These are phyloP conservation scores for Nansenia antarctica DNA, from an alignment of 2,113 vertebrate species.

Conservation along the genomic window DNA sequence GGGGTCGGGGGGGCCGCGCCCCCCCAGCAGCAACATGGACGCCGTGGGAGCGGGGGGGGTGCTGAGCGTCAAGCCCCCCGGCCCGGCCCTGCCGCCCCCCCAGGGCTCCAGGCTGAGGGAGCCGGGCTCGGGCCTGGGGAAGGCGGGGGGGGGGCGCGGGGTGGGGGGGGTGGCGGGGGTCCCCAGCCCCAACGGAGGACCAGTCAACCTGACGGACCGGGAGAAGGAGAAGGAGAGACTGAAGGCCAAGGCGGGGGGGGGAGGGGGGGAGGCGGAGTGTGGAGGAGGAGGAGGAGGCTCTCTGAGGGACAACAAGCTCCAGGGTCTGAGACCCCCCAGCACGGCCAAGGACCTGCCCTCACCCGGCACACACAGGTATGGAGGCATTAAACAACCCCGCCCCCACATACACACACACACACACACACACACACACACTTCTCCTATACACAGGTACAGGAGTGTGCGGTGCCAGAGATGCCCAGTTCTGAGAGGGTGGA, in stretches of 20 bases:
- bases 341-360: slow-evolving; percentile 81
- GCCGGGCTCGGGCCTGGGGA: slow-evolving; percentile 57
- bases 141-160: slow-evolving; percentile 66
- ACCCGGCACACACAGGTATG: slow-evolving; percentile 86
- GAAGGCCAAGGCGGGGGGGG: slow-evolving; percentile 89
- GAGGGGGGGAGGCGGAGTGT: slow-evolving; percentile 85
- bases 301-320: slow-evolving; percentile 79
- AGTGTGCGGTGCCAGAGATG: too few relatives aligned
- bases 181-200: slow-evolving; percentile 61
- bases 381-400: too few relatives aligned
- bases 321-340: slow-evolving; percentile 74
- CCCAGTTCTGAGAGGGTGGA: too few relatives aligned
- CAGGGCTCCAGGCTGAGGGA: slow-evolving; percentile 79
- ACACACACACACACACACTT: not conserved
- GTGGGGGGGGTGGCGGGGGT: slow-evolving; percentile 52
- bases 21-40: slow-evolving; percentile 88
- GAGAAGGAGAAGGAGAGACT: slow-evolving; percentile 92
- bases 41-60: slow-evolving; percentile 64
- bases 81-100: slow-evolving; percentile 50
- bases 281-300: slow-evolving; percentile 52
- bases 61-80: slow-evolving; percentile 78
- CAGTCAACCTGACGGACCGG: slow-evolving; percentile 93
- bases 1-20: too few relatives aligned
- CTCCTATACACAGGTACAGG: not conserved
- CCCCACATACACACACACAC: too few relatives aligned